Conservation (phyloP, 2,113 vertebrate genomes). For the Jaculus jaculus region DNA sequence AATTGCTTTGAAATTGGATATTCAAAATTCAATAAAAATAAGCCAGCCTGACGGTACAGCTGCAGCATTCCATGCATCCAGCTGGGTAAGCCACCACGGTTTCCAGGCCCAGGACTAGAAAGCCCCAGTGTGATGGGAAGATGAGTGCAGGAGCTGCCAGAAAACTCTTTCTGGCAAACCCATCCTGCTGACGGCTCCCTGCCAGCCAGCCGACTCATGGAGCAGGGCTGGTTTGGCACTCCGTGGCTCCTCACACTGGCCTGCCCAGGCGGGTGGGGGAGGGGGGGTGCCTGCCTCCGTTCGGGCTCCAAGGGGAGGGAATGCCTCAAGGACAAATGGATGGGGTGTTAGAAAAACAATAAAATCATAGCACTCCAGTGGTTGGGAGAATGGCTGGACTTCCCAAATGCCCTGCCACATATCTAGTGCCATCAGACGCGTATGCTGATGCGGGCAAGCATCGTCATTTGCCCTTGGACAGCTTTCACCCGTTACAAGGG, state of each 20-base stretch:
- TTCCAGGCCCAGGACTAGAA: slow-evolving; percentile 83
- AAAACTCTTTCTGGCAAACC: slow-evolving; percentile 82
- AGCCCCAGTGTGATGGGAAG: slow-evolving; percentile 79
- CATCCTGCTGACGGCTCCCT: slow-evolving; percentile 60
- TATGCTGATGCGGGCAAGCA: slow-evolving; percentile 77
- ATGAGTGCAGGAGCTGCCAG: slow-evolving; percentile 81
- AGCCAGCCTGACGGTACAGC: slow-evolving; percentile 86
- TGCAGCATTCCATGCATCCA: slow-evolving; percentile 84
- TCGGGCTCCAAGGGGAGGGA: slow-evolving; percentile 79
- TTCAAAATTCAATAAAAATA: slow-evolving; percentile 88
- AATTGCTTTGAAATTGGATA: slow-evolving; percentile 87
- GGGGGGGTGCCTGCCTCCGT: slow-evolving; percentile 67
- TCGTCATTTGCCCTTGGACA: slow-evolving; percentile 82
- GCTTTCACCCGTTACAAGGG: slow-evolving; percentile 70
- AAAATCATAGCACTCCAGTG: slow-evolving; percentile 80
- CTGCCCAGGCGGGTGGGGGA: slow-evolving; percentile 78
- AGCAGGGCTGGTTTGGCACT: slow-evolving; percentile 77
- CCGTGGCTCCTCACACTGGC: slow-evolving; percentile 73
- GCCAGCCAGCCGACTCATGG: slow-evolving; percentile 83
- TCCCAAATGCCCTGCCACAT: slow-evolving; percentile 74
- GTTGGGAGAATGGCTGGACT: slow-evolving; percentile 80
- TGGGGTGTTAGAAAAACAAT: slow-evolving; percentile 82
- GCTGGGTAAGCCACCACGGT: slow-evolving; percentile 83
- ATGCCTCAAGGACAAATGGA: slow-evolving; percentile 85
- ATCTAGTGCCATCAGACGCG: slow-evolving; percentile 75